These are phyloP conservation scores for Gouania willdenowi DNA, from an alignment of 2,797 vertebrate species.

Conservation along the genomic window DNA sequence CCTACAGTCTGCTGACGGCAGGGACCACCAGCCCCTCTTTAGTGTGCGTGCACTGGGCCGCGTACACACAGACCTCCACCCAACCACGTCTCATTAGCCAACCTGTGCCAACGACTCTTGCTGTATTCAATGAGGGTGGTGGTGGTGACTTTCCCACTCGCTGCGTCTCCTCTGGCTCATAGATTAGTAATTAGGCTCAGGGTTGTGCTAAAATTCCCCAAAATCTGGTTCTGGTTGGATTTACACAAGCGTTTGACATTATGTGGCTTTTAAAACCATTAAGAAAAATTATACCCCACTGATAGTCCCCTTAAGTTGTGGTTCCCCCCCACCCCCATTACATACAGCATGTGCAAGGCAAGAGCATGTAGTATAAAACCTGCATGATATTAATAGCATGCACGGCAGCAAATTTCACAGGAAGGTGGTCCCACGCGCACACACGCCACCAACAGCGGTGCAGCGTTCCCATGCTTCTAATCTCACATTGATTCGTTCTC, in stretches of 20 bases:
- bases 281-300: slow-evolving; percentile 73
- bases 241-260: slow-evolving; percentile 73
- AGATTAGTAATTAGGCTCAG: slow-evolving; percentile 67
- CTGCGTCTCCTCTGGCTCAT: slow-evolving; percentile 27
- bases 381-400: slow-evolving; percentile 64
- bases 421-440: slow-evolving; percentile 28
- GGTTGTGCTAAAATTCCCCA: slow-evolving; percentile 49
- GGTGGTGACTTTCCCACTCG: slow-evolving; percentile 43
- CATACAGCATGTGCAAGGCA: slow-evolving; percentile 50
- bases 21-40: slow-evolving; percentile 72
- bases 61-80: slow-evolving; percentile 43
- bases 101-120: slow-evolving; percentile 47
- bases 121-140: slow-evolving; percentile 55
- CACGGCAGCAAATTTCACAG: slow-evolving; percentile 64
- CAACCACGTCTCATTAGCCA: slow-evolving; percentile 54
- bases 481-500: slow-evolving; percentile 10
- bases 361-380: slow-evolving; percentile 50
- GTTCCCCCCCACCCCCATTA: slow-evolving; percentile 68
- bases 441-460: slow-evolving; percentile 45
- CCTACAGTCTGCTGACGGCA: slow-evolving; percentile 55
- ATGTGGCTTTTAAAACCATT: slow-evolving; percentile 74
- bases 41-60: slow-evolving; percentile 67
- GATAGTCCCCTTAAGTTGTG: slow-evolving; percentile 71
- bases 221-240: slow-evolving; percentile 68
- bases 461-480: slow-evolving; percentile 29